Base-by-base conservation (phyloP, 2,888 invertebrate species). In the Rhaphigaster nebulosa region DNA sequence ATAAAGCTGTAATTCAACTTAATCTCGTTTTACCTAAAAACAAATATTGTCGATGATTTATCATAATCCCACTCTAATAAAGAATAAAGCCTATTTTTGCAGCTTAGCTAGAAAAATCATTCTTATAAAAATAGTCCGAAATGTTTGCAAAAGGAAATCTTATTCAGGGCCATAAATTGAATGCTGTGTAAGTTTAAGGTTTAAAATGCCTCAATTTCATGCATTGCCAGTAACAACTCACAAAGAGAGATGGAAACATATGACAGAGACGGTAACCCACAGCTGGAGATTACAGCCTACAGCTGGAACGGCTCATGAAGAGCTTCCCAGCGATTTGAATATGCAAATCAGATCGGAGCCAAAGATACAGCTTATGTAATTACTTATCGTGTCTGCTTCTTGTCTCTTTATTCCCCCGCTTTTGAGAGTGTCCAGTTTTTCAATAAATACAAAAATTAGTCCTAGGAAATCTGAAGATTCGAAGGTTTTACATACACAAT, bases 361-460 rank as follows among this genome's bases (percentile, higher is more conserved):
- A 84, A 41, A 84, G 84, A 84, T 84, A 41, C 45, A 5, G 84
- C 45, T 50, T 23, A 13, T n/a, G 26, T 45, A 84, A 84, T 84
- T 84, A 84, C 84, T 45, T 45, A 84, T 45, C 84, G 45, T 84
- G 70, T 76, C 70, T 38, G 70, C 38, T 76, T 76, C 70, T 76
- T 76, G 70, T 76, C 70, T 76, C 70, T 76, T 38, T 38, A 76
- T 76, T 38, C 34, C 20, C 70, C 70, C 6, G 38, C 20, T 18
- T 18, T 38, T 20, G 20, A 8, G 20, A 38, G 18, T 18, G 18
- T 15, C 34, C 29, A 1, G 15, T 10, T 76, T 20, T 34, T 6
- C 20, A 1, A 18, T 34, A 18, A 34, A 29, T 18, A 15, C 29
- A n/a, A n/a, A n/a, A n/a, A n/a, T n/a, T n/a, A n/a, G n/a, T n/a